Evolutionary conservation across 1,140 invertebrate genomes (phyloP), one percentile per base, ranked within the genome.

Genomic region (Globodera rostochiensis): DNA sequence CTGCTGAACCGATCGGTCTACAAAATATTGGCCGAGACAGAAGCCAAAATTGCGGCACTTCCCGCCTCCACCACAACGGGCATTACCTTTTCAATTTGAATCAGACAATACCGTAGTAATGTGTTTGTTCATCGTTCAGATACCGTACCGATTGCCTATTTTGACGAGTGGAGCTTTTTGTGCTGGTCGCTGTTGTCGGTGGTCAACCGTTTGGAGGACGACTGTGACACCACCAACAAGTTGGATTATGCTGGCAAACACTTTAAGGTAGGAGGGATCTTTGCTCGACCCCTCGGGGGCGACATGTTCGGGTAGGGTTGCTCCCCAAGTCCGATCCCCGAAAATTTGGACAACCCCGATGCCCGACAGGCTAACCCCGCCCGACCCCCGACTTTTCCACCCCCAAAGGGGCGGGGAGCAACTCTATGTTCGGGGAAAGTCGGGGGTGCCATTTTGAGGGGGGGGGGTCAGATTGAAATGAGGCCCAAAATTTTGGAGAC

Each of bases 11-110:
- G 84, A 49, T 81, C 74, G 60, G 66, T 85, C 19, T 85, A 85
- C 53, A 85, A 85, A 73, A 86, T 85, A 53, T 66, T 85, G 11
- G 87, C 83, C 70, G 84, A 87, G 69, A 67, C 87, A 66, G 84
- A 85, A 45, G 21, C 60, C 64, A 85, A 84, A 79, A 85, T 85
- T 66, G 57, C 50, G 53, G 13, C 53, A 19, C 69, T 85, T 64
- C 84, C 84, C 13, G 19, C 57, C 5, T 60, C 45, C 25, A 25
- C 25, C 15, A 78, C 80, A 45, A 50, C 83, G 21, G 83, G 83
- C 79, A 49, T 0, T 3, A 13, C 15, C 3, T 77, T 80, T 80
- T 50, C 21, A n/a, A 21, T 75, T 66, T 50, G 5, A 36, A 49
- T n/a, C 6, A 45, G 66, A 4, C 19, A 8, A 80, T 25, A 45